Base-by-base conservation (phyloP, 2,888 invertebrate genomes). In the Drosophila neonasuta region DNA sequence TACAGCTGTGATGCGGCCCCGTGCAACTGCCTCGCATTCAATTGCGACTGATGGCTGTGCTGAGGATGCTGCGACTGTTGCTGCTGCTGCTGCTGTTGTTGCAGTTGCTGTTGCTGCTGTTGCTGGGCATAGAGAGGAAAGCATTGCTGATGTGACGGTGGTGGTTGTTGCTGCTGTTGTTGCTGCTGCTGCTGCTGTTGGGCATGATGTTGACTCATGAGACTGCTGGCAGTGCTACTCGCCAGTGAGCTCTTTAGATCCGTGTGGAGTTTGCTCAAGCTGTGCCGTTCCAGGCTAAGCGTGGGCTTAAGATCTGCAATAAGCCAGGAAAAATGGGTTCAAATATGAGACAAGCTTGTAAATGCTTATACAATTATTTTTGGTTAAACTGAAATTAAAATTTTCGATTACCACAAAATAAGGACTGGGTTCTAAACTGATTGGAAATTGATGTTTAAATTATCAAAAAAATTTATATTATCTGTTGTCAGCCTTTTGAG, bases 271-370 rank as follows among this genome's bases (percentile, higher is more conserved):
- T 89, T 89, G 41, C 63, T 77, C 6, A 89, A 56, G 44, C 85
- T 85, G 60, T 88, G 89, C 0, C 89, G 88, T 49, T 91, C 90
- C 55, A 89, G 61, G 2, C 91, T 90, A 55, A 90, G 73, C n/a
- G 90, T 85, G 6, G 91, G 88, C 74, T 91, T 91, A 45, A 90
- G 78, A 77, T 91, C 91, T 88, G 74, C 10, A 69, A 63, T 7
- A 20, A 45, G 24, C 2, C 8, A 11, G 30, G 17, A 11, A 15
- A 8, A 2, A 20, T 15, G 0, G 2, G 39, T 55, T 7, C 36
- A 13, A 24, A 24, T 24, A 1, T 24, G 24, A 24, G 6, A 1
- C 24, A 24, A 24, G 24, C 24, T 24, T 24, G 6, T 6, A 24
- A 24, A 24, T 24, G 6, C 24, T 24, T 1, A 24, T 24, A 24